Percentiles rank a stretch among this genome's conserved stretches.
Conservation (phyloP, 2,888 invertebrate species). For the Kryphioiulus occultus region DNA sequence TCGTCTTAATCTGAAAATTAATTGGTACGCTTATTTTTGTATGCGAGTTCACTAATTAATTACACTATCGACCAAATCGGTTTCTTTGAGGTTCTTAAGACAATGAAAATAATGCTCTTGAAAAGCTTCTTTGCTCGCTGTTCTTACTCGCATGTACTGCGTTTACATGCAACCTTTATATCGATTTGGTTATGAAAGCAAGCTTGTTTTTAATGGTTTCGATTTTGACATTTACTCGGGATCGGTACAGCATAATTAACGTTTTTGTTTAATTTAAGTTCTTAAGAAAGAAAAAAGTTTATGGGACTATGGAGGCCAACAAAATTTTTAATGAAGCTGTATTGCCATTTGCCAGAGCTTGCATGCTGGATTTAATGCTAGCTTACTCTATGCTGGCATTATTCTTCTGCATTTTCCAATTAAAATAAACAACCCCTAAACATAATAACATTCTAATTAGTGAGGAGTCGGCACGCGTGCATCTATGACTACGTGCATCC, state of each 20-base stretch:
- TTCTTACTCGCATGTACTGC: neutral
- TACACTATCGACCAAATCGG: slow-evolving; percentile 10
- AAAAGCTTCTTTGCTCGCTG: neutral
- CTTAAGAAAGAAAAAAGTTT: neutral
- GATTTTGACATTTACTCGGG: neutral
- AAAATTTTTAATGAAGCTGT: slow-evolving; percentile 24
- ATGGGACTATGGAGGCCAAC: neutral
- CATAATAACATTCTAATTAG: slow-evolving; percentile 35
- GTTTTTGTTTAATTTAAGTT: slow-evolving; percentile 3
- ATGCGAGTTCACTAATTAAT: neutral
- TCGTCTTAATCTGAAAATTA: neutral
- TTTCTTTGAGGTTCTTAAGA: slow-evolving; percentile 13
- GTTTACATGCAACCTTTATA: neutral
- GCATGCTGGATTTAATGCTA: neutral
- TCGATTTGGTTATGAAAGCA: neutral
- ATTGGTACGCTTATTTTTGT: neutral
- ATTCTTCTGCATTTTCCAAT: slow-evolving; percentile 28
- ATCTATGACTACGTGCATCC: neutral
- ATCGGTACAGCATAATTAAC: neutral
- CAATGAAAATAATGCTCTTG: neutral
- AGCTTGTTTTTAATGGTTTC: neutral
- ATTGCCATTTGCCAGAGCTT: too few species aligned
- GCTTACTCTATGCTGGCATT: neutral
- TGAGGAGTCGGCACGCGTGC: neutral
- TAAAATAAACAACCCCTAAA: slow-evolving; percentile 26